Conservation (phyloP, 2,797 vertebrate genomes). For the Sphaeramia orbicularis region DNA sequence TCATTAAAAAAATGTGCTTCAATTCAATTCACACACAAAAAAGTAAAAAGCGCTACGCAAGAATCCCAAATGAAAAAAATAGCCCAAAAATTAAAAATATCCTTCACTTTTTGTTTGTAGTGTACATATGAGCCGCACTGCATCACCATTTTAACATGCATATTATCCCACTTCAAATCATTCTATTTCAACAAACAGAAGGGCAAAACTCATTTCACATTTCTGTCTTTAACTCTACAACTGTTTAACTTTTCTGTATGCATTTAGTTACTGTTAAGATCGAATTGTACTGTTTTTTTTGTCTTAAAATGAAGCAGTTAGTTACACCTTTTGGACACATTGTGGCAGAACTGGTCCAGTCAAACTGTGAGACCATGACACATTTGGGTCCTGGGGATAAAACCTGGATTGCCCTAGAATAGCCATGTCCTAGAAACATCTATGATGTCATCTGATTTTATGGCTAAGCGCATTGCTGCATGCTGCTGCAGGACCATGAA, state of each 20-base stretch:
- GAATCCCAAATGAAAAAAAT: too few relatives aligned
- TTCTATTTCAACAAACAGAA: too few relatives aligned
- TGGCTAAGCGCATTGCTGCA: slow-evolving; percentile 12
- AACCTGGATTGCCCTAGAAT: slow-evolving; percentile 66
- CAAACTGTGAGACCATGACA: slow-evolving; percentile 58
- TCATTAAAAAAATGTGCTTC: too few relatives aligned
- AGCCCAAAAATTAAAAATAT: too few relatives aligned
- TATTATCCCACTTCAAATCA: too few relatives aligned
- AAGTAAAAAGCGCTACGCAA: too few relatives aligned
- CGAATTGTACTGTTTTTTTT: slow-evolving; percentile 9
- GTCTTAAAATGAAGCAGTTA: slow-evolving; percentile 28
- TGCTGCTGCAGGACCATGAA: slow-evolving; percentile 5
- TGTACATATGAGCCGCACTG: too few relatives aligned
- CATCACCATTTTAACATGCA: neutral
- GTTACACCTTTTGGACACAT: slow-evolving; percentile 21
- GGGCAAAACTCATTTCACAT: too few relatives aligned
- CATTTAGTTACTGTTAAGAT: neutral
- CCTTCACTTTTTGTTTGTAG: too few relatives aligned
- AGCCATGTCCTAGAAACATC: slow-evolving; percentile 69
- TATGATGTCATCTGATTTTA: slow-evolving; percentile 63
- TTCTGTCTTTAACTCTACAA: too few relatives aligned
- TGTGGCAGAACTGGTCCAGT: slow-evolving; percentile 59
- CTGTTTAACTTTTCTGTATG: too few relatives aligned
- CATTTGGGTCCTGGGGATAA: slow-evolving; percentile 55
- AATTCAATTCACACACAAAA: too few relatives aligned